These are phyloP conservation scores for Pocota personata DNA, from an alignment of 2,888 invertebrate species.

Conservation along the genomic window DNA sequence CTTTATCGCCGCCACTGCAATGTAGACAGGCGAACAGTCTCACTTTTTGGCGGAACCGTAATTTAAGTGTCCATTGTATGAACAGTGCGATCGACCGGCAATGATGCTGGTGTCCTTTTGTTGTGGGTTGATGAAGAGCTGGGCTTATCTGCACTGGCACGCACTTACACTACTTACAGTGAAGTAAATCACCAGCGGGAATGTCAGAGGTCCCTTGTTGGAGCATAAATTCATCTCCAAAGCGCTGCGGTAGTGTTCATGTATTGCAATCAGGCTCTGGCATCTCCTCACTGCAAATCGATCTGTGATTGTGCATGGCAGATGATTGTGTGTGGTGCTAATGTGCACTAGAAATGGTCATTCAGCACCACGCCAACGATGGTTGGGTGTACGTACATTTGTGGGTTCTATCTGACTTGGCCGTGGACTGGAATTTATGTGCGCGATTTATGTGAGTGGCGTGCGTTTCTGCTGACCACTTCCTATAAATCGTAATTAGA, in stretches of 20 bases:
- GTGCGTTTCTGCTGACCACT: conserved; percentile 49
- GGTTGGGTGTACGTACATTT: background rate
- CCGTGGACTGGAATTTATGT: conserved; percentile 36
- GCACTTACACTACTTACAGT: conserved; percentile 66
- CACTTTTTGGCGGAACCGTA: conserved; percentile 30
- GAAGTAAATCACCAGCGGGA: conserved; percentile 65
- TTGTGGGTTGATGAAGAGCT: conserved; percentile 51
- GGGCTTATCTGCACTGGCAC: conserved; percentile 58
- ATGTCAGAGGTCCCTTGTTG: conserved; percentile 36
- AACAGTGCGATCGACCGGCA: conserved; percentile 14
- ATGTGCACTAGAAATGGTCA: conserved; percentile 64
- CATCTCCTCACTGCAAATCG: conserved; percentile 60
- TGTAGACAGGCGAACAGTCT: background rate
- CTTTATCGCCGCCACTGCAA: conserved; percentile 34
- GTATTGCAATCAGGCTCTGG: conserved; percentile 29
- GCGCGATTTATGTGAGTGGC: conserved; percentile 65
- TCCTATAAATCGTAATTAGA: conserved; percentile 72
- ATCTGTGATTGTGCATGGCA: conserved; percentile 38
- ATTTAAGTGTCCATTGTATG: conserved; percentile 61
- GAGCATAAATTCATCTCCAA: conserved; percentile 59
- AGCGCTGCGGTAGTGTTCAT: background rate
- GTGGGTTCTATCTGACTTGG: conserved; percentile 12
- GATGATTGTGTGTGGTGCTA: conserved; percentile 53
- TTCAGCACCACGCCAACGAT: background rate
- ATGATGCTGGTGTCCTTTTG: conserved; percentile 47